Evolutionary conservation across 2,797 vertebrate genomes (phyloP), one percentile per base, ranked within the genome.

Genomic region (Hippoglossus hippoglossus): DNA sequence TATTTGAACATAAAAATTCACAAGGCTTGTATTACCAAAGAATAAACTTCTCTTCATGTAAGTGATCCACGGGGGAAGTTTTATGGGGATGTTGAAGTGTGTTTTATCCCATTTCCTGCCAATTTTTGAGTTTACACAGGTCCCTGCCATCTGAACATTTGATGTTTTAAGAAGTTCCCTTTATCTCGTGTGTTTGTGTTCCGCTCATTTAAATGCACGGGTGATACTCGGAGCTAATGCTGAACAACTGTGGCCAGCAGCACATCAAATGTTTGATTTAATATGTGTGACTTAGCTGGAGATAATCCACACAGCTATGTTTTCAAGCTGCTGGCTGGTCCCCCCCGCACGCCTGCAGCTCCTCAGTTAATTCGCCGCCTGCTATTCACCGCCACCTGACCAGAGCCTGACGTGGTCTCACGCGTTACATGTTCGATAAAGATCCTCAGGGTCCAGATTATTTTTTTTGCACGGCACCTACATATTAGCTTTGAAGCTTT

Each of bases 201-300:
- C 44, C 22, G 18, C 31, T 21, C n/a, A 41, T 67, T 61, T 18
- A 51, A 55, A 71, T 57, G 15, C 53, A 25, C 4, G 2, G 2
- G 8, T 52, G 34, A 59, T 67, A 50, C 63, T 44, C 61, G 3
- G 12, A 58, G 8, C 44, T 39, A 41, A 51, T 9, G 1, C 55
- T 54, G 39, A 76, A 62, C 50, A 46, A 21, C n/a, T 44, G 53
- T 67, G 11, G 47, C 59, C 63, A 59, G 15, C 73, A 51, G 49
- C 66, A 69, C 51, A 67, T 55, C n/a, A 34, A 50, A 57, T 49
- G 55, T 67, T 82, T 71, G 72, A 73, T 77, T 71, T 71, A 34
- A 71, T 75, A 41, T 60, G 52, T 63, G 34, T 56, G 41, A 67
- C 61, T 81, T 55, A 73, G 59, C 19, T 44, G 26, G 52, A 75